Conservation (phyloP, 1,140 invertebrate species). For the Sycophaga agraensis region DNA sequence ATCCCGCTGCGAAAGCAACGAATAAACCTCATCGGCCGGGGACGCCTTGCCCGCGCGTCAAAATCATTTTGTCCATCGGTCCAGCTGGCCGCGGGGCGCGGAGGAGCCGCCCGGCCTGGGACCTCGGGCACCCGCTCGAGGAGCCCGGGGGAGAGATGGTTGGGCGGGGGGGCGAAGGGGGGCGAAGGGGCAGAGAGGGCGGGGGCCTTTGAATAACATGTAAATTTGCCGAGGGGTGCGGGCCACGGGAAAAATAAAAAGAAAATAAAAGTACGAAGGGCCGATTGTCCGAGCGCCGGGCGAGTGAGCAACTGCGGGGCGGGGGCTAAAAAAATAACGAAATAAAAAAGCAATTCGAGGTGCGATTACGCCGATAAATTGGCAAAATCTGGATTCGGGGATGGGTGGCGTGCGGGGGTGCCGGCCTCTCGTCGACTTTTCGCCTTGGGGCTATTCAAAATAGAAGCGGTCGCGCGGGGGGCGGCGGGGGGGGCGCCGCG, state of each 20-base stretch:
- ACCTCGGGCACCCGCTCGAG: background rate
- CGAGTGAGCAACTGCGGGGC: background rate
- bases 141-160: background rate
- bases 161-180: too few species aligned
- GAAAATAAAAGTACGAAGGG: constrained; percentile 15
- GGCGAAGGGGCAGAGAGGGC: background rate
- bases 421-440: background rate
- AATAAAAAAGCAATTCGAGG: constrained; percentile 18
- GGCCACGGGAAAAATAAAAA: constrained; percentile 6
- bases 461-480: background rate
- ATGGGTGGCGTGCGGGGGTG: background rate
- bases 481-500: background rate
- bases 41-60: background rate
- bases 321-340: constrained; percentile 8
- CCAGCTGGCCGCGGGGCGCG: too few species aligned
- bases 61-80: too few species aligned
- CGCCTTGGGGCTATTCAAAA: constrained; percentile 23
- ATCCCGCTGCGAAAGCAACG: too few species aligned
- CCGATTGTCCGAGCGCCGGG: background rate
- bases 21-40: too few species aligned
- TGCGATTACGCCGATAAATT: constrained; percentile 23
- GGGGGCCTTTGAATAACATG: background rate
- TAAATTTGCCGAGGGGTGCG: background rate
- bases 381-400: constrained; percentile 21
- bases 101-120: too few species aligned